Evolutionary conservation across 1,140 invertebrate species (phyloP).

Genomic region (Stratiolaelaps scimitus): DNA sequence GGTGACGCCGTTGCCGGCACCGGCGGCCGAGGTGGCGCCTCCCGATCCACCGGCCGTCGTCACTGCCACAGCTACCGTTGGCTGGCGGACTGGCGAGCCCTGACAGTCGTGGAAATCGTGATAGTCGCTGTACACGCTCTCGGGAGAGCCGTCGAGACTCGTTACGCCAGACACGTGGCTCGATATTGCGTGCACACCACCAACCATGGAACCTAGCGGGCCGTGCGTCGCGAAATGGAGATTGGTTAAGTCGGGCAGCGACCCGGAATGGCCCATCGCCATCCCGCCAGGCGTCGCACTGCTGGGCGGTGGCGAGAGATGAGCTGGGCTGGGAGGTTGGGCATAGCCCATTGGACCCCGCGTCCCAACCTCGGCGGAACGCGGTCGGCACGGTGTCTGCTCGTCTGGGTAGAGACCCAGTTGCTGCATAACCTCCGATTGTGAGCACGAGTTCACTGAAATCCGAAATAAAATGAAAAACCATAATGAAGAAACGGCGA

Average conservation of each 20-base stretch:
- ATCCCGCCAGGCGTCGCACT: neutral
- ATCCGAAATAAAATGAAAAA: neutral
- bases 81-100: constrained; percentile 18
- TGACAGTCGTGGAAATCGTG: constrained; percentile 27
- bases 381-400: constrained; percentile 14
- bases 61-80: no score
- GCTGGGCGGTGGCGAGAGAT: constrained; percentile 7
- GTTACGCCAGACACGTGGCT: constrained; percentile 26
- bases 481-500: no score
- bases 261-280: neutral
- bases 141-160: constrained; percentile 27
- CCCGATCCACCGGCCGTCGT: no score
- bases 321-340: neutral
- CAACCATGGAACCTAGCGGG: neutral
- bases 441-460: constrained; percentile 27
- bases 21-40: no score
- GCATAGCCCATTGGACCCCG: constrained; percentile 18
- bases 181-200: neutral
- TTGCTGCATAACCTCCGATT: constrained; percentile 24
- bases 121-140: constrained; percentile 26
- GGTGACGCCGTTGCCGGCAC: no score
- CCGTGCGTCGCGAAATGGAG: constrained; percentile 1
- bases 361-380: constrained; percentile 14
- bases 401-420: constrained; percentile 5
- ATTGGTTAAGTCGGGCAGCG: constrained; percentile 23